Base-by-base conservation (phyloP, 1,140 invertebrate genomes). In the Trachymyrmex septentrionalis region DNA sequence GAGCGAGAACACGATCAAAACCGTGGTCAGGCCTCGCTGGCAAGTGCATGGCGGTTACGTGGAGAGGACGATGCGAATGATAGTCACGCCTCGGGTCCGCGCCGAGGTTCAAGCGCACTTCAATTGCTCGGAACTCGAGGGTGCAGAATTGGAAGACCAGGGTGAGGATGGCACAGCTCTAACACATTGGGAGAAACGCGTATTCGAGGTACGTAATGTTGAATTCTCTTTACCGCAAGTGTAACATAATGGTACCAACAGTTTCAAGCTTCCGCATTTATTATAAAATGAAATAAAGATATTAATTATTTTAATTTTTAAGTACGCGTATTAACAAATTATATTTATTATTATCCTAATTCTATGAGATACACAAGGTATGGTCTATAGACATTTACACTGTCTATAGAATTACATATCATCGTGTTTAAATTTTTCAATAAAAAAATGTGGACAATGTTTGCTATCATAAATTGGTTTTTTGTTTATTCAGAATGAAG, bases 161-260 rank as follows among this genome's bases (percentile, higher is more conserved):
- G 99, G 99, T 0, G 98, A 98, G 85, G 98, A 99, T 91, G 99
- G 99, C 12, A 99, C 99, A 0, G 98, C 98, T 0, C 95, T 99
- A 12, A 99, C 99, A 1, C 99, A 99, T 94, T 99, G 99, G 99
- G 99, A 99, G 95, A 99, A 99, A 93, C 95, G 99, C 75, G 97
- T 99, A 10, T 99, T 99, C 95, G 99, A 99, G 96, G 98, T 99
- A 92, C 93, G 93, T 87, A 50, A 63, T 12, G n/a, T 10, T 30
- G 12, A 24, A 57, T 57, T 1, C 5, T n/a, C n/a, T 27, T 12
- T 19, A 19, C 10, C n/a, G 21, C n/a, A 55, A 2, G 10, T 21
- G 21, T n/a, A 19, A 38, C 34, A 24, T 44, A 44, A 0, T 64
- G 16, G 0, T 5, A 64, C 7, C 19, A 30, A 48, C 10, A 63